Percentiles rank a stretch among this genome's conserved stretches.
These are phyloP conservation scores for Macquaria australasica DNA, from an alignment of 2,113 vertebrate genomes.

Conservation along the genomic window DNA sequence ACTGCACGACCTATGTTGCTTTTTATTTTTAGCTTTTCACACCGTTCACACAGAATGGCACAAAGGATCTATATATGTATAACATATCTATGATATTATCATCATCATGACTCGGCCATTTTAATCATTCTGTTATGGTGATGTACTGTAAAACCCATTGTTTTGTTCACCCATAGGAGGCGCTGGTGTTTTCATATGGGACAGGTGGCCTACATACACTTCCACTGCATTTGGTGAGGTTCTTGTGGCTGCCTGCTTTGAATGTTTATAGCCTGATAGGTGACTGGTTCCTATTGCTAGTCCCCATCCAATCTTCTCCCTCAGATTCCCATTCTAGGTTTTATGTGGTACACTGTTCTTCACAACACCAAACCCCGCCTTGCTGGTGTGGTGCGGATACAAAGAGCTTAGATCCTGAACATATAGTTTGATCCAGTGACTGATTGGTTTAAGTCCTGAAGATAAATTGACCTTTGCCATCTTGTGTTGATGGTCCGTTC, in stretches of 20 bases:
- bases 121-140: constrained; percentile 69
- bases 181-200: constrained; percentile 87
- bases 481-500: constrained; percentile 65
- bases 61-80: constrained; percentile 29
- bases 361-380: constrained; percentile 34
- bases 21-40: constrained; percentile 15
- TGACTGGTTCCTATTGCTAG: constrained; percentile 53
- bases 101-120: constrained; percentile 65
- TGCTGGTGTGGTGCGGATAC: constrained; percentile 46
- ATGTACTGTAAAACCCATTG: constrained; percentile 82
- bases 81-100: constrained; percentile 37
- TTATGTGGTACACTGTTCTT: constrained; percentile 28
- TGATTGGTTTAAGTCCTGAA: constrained; percentile 29
- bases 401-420: constrained; percentile 27
- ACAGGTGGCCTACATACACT: constrained; percentile 85
- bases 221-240: constrained; percentile 87
- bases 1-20: background rate
- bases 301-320: constrained; percentile 58
- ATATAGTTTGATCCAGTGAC: constrained; percentile 5
- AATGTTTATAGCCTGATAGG: constrained; percentile 73
- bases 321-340: constrained; percentile 41
- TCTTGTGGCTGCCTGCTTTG: constrained; percentile 80
- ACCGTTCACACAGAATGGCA: constrained; percentile 35
- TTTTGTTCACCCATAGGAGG: constrained; percentile 88
- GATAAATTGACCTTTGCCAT: constrained; percentile 57